Base-by-base conservation (phyloP, 1,140 invertebrate species). In the Protaetia brevitarsis region DNA sequence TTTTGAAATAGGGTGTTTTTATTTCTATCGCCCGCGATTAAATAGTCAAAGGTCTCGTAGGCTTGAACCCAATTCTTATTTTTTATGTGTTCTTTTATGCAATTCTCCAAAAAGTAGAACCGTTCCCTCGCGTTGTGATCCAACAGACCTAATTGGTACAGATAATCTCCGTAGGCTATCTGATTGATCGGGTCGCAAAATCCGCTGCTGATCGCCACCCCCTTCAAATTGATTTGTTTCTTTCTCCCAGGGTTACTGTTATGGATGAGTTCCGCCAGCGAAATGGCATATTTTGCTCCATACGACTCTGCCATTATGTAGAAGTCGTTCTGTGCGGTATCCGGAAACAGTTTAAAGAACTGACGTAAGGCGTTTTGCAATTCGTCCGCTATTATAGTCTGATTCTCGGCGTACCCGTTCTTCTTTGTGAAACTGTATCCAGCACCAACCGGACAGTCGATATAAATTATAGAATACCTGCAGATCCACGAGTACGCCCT, bases 261-360 rank as follows among this genome's bases (percentile, higher is more conserved):
- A 73, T 93, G 87, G 57, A 95, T 93, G 13, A 88, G 87, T 73
- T 91, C 85, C 0, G 86, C 86, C 11, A 93, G 75, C 0, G 90
- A 87, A n/a, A 92, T 92, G 0, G 93, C 87, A 81, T 94, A 94
- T 75, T 90, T 90, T 2, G 93, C 93, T 8, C 85, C 93, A 79
- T 95, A 96, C 10, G 92, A 95, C 80, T 96, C 93, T 0, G 93
- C 94, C 2, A 89, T 89, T 0, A 95, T 85, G 79, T 85, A 93
- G 71, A 93, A 92, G 30, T 87, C 85, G 66, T 86, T 88, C 0
- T 74, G 68, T 68, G 83, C 83, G 4, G 87, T 73, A 69, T 90
- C 84, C 2, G 87, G 85, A 70, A 92, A 93, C 0, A 93, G 72
- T 63, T 85, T 78, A 72, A 92, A 92, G 69, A 93, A 89, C 72